Evolutionary conservation across 2,797 vertebrate species (phyloP), one percentile per base, ranked within the genome.

Genomic region (Cebuella pygmaea): DNA sequence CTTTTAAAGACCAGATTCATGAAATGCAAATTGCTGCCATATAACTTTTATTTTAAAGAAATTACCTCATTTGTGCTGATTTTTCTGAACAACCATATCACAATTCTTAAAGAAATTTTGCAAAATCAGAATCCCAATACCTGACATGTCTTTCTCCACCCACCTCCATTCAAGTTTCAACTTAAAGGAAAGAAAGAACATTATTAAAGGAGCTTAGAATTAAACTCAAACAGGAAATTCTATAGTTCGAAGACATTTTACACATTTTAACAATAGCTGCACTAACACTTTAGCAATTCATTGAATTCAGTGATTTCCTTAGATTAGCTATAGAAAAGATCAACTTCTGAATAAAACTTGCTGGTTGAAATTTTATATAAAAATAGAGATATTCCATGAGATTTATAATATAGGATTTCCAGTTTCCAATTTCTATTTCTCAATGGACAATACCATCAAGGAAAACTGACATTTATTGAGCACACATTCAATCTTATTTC

Each of bases 41-140:
- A 94, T 90, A 95, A 95, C 70, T 95, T 96, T 97, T 95, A 95
- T 97, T 97, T 98, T 96, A 98, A 98, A 98, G 94, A 97, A 97
- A 97, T 67, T 95, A 89, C 80, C 80, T 94, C 80, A 57, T 93
- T 90, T 93, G 80, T 81, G 85, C 64, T 96, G 90, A 83, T 93
- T 95, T 98, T 96, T 96, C 57, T 86, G 44, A 96, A 92, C 92
- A 97, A 96, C 44, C 15, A 89, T 97, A 96, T 95, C 94, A 96
- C 88, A 96, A 76, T 97, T 97, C 93, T 97, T 95, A 85, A 92
- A 97, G 46, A 85, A 92, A 93, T 95, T 97, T 97, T 95, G 59
- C 93, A 96, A 94, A 96, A 97, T 92, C 95, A 89, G 95, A 94
- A 97, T 95, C 82, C 96, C 86, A 93, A 91, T 98, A 94, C 70